These are phyloP conservation scores for Drosophila rubida DNA, from an alignment of 2,888 invertebrate species.

Conservation along the genomic window DNA sequence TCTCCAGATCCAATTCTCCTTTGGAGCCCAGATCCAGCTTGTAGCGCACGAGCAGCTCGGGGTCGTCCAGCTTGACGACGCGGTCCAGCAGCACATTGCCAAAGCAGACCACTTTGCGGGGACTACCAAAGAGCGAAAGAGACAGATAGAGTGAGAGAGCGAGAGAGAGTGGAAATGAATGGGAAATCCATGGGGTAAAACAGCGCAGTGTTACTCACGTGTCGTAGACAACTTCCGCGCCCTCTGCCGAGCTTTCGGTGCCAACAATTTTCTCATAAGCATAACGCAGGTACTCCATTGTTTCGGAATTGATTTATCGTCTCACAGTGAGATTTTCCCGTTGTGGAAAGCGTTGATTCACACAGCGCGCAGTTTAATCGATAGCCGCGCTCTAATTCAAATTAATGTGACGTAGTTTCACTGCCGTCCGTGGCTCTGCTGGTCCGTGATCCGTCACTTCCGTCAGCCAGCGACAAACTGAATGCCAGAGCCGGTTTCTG, in stretches of 20 bases:
- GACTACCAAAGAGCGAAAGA: slow-evolving; percentile 41
- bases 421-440: slow-evolving; percentile 3
- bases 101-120: slow-evolving; percentile 83
- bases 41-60: slow-evolving; percentile 77
- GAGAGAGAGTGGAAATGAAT: neutral
- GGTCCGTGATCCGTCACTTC: slow-evolving; percentile 50
- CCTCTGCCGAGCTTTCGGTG: slow-evolving; percentile 19
- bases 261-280: slow-evolving; percentile 70
- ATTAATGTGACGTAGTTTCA: neutral
- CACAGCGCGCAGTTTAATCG: slow-evolving; percentile 16
- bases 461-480: slow-evolving; percentile 59
- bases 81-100: slow-evolving; percentile 83
- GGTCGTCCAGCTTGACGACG: slow-evolving; percentile 70
- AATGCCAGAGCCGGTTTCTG: slow-evolving; percentile 63
- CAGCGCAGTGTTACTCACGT: slow-evolving; percentile 56
- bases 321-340: slow-evolving; percentile 16
- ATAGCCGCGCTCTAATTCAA: slow-evolving; percentile 47
- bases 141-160: neutral
- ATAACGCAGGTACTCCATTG: slow-evolving; percentile 75
- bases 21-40: slow-evolving; percentile 75
- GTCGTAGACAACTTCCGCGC: slow-evolving; percentile 37
- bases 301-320: slow-evolving; percentile 39
- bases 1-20: slow-evolving; percentile 80
- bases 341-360: slow-evolving; percentile 16
- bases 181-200: slow-evolving; percentile 1